phyloP scores from a whole-genome alignment of 1,140 invertebrate genomes.

The Scaptomyza hsui region DNA sequence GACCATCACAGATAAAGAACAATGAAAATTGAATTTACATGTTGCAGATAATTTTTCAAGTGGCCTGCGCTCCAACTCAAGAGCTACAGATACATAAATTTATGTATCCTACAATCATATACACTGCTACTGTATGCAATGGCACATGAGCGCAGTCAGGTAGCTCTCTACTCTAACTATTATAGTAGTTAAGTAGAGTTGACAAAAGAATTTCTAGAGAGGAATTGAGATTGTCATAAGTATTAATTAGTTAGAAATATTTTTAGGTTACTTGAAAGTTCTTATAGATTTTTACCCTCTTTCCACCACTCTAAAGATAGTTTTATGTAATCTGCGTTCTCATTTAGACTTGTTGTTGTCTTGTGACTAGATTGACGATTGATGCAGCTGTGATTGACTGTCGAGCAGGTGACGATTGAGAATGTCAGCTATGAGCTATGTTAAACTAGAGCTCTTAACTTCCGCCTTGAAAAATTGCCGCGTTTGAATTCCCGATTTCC shows the following conservation, averaged over 20 bases:
- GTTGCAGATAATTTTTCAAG: conserved; percentile 83
- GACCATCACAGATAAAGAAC: conserved; percentile 78
- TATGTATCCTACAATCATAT: neutral
- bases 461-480: conserved; percentile 60
- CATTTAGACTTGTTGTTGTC: neutral
- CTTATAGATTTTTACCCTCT: too few species aligned
- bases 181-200: conserved; percentile 7
- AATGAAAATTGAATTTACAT: conserved; percentile 83
- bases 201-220: neutral
- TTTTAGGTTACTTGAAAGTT: too few species aligned
- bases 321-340: too few species aligned
- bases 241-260: too few species aligned
- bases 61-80: conserved; percentile 63
- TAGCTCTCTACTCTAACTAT: conserved; percentile 24
- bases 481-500: conserved; percentile 75
- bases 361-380: conserved; percentile 37
- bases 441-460: conserved; percentile 39
- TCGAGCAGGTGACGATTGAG: conserved; percentile 58
- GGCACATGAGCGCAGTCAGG: conserved; percentile 47
- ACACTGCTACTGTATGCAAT: conserved; percentile 3
- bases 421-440: conserved; percentile 10
- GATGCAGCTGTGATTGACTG: conserved; percentile 68
- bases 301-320: too few species aligned
- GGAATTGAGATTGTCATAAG: neutral
- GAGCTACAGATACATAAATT: conserved; percentile 51